These are phyloP conservation scores for Diarsia brunnea DNA, from an alignment of 2,888 invertebrate genomes.

Conservation along the genomic window DNA sequence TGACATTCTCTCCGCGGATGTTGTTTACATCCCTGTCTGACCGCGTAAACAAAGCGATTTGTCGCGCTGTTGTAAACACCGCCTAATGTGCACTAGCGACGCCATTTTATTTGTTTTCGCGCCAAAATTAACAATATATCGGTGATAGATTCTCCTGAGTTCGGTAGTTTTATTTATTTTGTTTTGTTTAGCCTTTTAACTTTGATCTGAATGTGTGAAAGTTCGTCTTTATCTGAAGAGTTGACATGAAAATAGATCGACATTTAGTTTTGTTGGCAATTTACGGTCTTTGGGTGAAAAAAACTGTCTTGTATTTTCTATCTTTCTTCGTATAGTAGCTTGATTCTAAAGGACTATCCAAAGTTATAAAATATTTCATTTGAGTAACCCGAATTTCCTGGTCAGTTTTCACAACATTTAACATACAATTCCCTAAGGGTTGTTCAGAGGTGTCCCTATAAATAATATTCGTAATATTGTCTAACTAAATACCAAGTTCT, in stretches of 20 bases:
- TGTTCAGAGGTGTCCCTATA: background rate
- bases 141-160: constrained; percentile 53
- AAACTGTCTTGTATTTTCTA: background rate
- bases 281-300: background rate
- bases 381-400: background rate
- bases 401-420: background rate
- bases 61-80: constrained; percentile 73
- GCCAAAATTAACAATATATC: constrained; percentile 58
- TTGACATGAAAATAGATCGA: constrained; percentile 26
- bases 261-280: constrained; percentile 15
- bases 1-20: constrained; percentile 46
- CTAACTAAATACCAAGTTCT: constrained; percentile 1
- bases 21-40: constrained; percentile 65
- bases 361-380: background rate
- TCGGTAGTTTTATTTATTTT: constrained; percentile 50
- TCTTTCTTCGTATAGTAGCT: no score
- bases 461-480: background rate
- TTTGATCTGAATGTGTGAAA: constrained; percentile 23
- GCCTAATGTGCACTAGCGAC: constrained; percentile 62
- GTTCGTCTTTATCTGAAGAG: constrained; percentile 55
- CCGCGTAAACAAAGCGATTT: constrained; percentile 75
- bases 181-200: constrained; percentile 51
- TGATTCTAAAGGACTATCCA: background rate
- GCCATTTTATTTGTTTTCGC: constrained; percentile 67
- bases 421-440: background rate